Percentiles rank a stretch among this genome's conserved stretches.
phyloP scores from a whole-genome alignment of 2,797 vertebrate species.

The Anolis apletophallus region DNA sequence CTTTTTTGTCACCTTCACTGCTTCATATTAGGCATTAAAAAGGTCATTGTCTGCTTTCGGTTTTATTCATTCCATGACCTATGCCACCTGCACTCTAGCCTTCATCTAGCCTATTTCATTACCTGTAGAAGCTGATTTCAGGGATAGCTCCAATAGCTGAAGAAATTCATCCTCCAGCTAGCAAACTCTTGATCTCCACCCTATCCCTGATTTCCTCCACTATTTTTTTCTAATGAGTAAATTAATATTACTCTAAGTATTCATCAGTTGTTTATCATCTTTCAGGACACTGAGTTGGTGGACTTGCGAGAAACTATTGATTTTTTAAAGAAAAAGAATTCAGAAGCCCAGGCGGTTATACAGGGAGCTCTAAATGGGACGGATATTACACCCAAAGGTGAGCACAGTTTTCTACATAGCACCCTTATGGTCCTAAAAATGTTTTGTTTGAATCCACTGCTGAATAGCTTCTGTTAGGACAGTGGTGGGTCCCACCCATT shows the following conservation, averaged over 20 bases:
- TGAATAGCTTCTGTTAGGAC: too few relatives aligned
- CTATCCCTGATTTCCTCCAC: neutral
- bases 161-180: too few relatives aligned
- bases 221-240: neutral
- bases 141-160: too few relatives aligned
- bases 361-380: conserved; percentile 89
- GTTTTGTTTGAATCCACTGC: neutral
- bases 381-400: conserved; percentile 88
- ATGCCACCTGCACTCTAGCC: too few relatives aligned
- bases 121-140: too few relatives aligned
- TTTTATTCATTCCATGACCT: too few relatives aligned
- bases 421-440: neutral
- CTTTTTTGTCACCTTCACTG: too few relatives aligned
- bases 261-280: neutral
- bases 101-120: too few relatives aligned
- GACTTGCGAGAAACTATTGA: conserved; percentile 95
- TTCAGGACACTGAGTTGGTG: conserved; percentile 88
- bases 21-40: too few relatives aligned
- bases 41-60: too few relatives aligned
- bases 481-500: too few relatives aligned
- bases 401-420: neutral
- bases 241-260: neutral
- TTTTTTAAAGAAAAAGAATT: conserved; percentile 88
- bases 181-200: too few relatives aligned
- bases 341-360: conserved; percentile 94